Percentiles rank a stretch among this genome's conserved stretches.
These are phyloP conservation scores for Nicator chloris DNA, from an alignment of 2,113 vertebrate genomes.

Conservation along the genomic window DNA sequence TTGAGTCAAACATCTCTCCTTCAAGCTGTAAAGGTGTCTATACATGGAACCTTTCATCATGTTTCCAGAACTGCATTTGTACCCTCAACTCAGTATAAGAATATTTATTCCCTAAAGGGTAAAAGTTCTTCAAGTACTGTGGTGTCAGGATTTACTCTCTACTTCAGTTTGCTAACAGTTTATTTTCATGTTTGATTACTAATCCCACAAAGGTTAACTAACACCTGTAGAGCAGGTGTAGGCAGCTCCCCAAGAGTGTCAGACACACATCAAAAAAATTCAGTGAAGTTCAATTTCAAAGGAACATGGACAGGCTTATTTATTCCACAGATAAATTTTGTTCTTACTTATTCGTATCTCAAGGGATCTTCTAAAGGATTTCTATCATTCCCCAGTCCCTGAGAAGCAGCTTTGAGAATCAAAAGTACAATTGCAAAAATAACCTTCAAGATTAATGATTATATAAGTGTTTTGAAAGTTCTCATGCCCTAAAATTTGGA, in stretches of 20 bases:
- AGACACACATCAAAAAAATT: background rate
- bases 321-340: background rate
- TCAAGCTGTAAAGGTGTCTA: conserved; percentile 14
- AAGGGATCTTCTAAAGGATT: background rate
- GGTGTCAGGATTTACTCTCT: background rate
- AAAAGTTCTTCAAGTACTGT: conserved; percentile 6
- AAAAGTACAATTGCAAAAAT: conserved; percentile 1
- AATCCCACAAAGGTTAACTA: background rate
- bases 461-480: background rate
- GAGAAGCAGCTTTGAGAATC: conserved; percentile 3
- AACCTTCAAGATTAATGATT: conserved; percentile 20
- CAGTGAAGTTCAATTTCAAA: conserved; percentile 5
- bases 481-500: background rate
- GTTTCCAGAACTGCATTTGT: conserved; percentile 2
- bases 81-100: background rate
- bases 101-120: background rate
- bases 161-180: background rate
- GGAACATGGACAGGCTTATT: background rate
- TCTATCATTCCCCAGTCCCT: background rate
- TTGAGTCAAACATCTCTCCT: background rate
- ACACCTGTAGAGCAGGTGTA: background rate
- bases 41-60: conserved; percentile 18
- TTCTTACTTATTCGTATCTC: background rate
- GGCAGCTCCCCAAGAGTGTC: background rate
- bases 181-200: background rate